These are phyloP conservation scores for Marmota monax DNA, from an alignment of 2,113 vertebrate genomes.

Conservation along the genomic window DNA sequence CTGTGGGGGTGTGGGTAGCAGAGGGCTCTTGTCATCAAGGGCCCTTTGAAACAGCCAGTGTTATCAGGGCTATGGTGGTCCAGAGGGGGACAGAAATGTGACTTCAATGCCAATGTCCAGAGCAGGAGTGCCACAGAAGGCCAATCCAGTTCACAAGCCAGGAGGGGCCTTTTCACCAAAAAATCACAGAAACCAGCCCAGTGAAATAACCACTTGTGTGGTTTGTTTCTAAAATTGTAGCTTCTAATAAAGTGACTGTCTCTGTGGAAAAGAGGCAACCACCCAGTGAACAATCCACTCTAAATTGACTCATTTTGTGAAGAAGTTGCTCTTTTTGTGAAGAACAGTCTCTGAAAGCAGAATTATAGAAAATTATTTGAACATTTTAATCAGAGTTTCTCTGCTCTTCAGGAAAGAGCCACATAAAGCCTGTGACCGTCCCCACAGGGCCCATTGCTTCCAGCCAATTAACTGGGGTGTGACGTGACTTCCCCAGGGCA, in stretches of 20 bases:
- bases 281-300: neutral
- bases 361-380: neutral
- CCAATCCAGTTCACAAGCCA: slow-evolving; percentile 60
- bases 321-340: neutral
- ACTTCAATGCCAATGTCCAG: slow-evolving; percentile 91
- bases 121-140: slow-evolving; percentile 85
- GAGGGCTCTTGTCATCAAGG: slow-evolving; percentile 94
- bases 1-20: slow-evolving; percentile 90
- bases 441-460: neutral
- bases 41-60: slow-evolving; percentile 84
- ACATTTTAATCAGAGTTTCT: neutral
- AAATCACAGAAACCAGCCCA: neutral
- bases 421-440: neutral
- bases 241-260: neutral
- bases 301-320: neutral
- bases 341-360: neutral
- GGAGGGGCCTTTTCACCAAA: neutral
- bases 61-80: slow-evolving; percentile 93
- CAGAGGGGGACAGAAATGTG: slow-evolving; percentile 92
- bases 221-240: neutral
- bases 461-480: neutral
- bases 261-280: neutral
- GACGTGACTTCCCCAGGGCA: neutral
- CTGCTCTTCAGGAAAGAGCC: neutral
- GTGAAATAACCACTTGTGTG: neutral